Evolutionary conservation across 2,888 invertebrate species (phyloP), one percentile per base, ranked within the genome.

Genomic region (Parthenolecanium corni): DNA sequence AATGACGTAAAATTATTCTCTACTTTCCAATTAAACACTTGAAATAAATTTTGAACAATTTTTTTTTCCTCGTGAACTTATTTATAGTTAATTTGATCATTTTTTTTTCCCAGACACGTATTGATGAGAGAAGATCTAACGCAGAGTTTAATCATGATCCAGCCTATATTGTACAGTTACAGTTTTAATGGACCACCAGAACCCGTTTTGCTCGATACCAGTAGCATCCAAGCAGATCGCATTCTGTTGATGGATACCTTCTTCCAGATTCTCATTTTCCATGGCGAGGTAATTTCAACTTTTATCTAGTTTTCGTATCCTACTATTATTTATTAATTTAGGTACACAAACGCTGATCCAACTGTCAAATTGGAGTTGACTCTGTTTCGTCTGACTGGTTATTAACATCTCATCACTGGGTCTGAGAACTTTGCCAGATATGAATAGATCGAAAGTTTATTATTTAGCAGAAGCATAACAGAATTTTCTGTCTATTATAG

Each of bases 241-340:
- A 98, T 99, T 71, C 80, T 99, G 49, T 82, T 99, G 62, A 96
- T 99, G 96, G 98, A 99, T 76, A 97, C 98, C 0, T 99, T 98
- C 80, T 99, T 99, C 84, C 98, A 98, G 77, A 94, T 99, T 71
- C 83, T 99, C 64, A 98, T 99, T 71, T 99, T 96, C 76, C 96
- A 96, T 72, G 98, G 98, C 73, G 96, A 96, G 82, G 91, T 90
- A 73, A 72, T 68, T 64, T 51, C n/a, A 24, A 21, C 40, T 52
- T 16, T 31, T n/a, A n/a, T n/a, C n/a, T n/a, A 40, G 4, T 6
- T 18, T 36, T 5, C 12, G 38, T 4, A 6, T 18, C 16, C 23
- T 9, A 23, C 20, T 44, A 25, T 44, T 6, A 6, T 46, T 16
- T 18, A 54, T 44, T 21, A 23, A 12, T 52, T 52, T 52, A n/a